Evolutionary conservation across 1,140 invertebrate species (phyloP).

Genomic region (Drosophila kurseongensis): DNA sequence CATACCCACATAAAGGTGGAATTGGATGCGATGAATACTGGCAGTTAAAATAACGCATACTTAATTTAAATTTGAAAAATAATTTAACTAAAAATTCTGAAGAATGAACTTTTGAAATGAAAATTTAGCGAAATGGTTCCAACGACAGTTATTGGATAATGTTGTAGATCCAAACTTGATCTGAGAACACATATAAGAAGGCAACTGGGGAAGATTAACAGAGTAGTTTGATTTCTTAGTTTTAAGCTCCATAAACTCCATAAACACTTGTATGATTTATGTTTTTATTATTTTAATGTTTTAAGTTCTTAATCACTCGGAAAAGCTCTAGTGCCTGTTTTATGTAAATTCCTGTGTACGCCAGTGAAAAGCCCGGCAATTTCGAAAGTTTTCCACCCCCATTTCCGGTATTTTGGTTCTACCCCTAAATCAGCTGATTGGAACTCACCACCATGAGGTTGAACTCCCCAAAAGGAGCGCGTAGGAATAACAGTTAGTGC

Average conservation of each 20-base stretch:
- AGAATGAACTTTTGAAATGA: accelerated
- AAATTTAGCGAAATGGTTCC: too few relatives aligned
- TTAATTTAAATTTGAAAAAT: background rate
- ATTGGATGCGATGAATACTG: background rate
- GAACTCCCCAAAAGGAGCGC: constrained; percentile 38
- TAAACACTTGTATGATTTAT: too few relatives aligned
- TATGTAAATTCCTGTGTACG: background rate
- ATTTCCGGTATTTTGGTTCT: background rate
- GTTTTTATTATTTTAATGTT: too few relatives aligned
- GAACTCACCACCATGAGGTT: constrained; percentile 14
- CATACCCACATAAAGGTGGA: background rate
- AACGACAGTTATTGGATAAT: too few relatives aligned
- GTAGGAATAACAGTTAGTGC: constrained; percentile 21
- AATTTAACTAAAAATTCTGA: background rate
- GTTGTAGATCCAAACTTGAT: too few relatives aligned
- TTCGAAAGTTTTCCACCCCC: constrained; percentile 14
- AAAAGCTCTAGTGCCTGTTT: too few relatives aligned
- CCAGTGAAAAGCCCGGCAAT: constrained; percentile 2
- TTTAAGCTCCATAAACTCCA: too few relatives aligned
- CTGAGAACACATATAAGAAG: too few relatives aligned
- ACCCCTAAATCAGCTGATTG: constrained; percentile 34
- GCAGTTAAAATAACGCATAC: background rate
- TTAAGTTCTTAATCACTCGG: too few relatives aligned
- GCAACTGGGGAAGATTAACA: too few relatives aligned
- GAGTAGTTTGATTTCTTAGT: too few relatives aligned